Base-by-base conservation (phyloP, 2,113 vertebrate genomes). In the Platysternon megacephalum region DNA sequence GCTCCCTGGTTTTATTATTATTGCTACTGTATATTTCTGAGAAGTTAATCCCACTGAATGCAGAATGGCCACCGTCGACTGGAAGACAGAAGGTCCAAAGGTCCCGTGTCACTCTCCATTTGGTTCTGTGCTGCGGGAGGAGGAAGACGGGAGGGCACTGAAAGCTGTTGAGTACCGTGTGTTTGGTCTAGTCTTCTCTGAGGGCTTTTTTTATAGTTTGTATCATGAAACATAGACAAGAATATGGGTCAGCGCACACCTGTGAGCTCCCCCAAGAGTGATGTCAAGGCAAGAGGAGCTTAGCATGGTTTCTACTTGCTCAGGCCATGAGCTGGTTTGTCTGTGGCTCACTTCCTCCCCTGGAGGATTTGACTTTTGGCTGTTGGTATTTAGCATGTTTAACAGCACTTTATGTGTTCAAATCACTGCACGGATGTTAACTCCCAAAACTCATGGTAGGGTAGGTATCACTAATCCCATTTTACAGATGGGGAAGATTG, bases 1-100 rank as follows among this genome's bases (percentile, higher is more conserved):
- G 94, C 88, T 28, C 88, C 95, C 95, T 95, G 96, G 96, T 98
- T 94, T 93, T 96, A 95, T 96, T 96, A 95, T 58, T 92, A 42
- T 44, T 91, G 49, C 29, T 95, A 97, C 91, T 79, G n/a, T 11
- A 95, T 97, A 79, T 88, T 97, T 95, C 97, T 95, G n/a, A 53
- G 96, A 96, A 97, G 92, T 96, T 97, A 44, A 8, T 97, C 97
- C 97, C 17, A 0, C 95, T 91, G 96, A 97, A 97, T 98, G 96
- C 95, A 97, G 96, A 97, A 95, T 82, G 94, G 91, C 95, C 84
- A 96, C 96, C 79, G 91, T 96, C 87, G 35, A 82, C 19, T 5
- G 6, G 93, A 85, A 92, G 76, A 95, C 84, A 93, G 80, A 88
- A 96, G 90, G 95, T 91, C 94, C 96, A 97, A 53, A 51, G 56